Evolutionary conservation across 1,140 invertebrate species (phyloP).

Genomic region (Carcinoscorpius rotundicauda): DNA sequence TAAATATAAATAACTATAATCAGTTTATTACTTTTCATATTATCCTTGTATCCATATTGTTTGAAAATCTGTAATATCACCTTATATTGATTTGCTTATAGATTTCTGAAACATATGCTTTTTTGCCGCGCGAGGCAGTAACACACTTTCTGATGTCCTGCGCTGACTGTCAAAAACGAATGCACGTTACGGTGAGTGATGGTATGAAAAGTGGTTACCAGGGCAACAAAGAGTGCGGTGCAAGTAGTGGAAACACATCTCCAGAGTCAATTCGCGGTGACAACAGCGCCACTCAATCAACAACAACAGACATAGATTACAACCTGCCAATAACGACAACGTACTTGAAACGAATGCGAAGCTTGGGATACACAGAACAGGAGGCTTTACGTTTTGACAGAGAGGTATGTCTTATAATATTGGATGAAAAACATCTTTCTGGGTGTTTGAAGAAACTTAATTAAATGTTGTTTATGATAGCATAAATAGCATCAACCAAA

Average conservation of each 20-base stretch:
- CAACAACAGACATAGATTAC: slow-evolving; percentile 50
- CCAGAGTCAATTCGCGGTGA: neutral
- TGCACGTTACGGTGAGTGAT: slow-evolving; percentile 45
- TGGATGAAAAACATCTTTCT: no score
- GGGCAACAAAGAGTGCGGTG: slow-evolving; percentile 1
- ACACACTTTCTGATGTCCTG: slow-evolving; percentile 86
- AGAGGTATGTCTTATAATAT: slow-evolving; percentile 6
- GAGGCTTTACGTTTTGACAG: slow-evolving; percentile 18
- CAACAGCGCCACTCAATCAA: neutral
- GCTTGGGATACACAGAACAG: slow-evolving; percentile 22
- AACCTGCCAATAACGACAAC: slow-evolving; percentile 72
- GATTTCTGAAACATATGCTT: slow-evolving; percentile 92
- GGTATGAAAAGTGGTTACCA: slow-evolving; percentile 1
- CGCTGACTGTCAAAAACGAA: slow-evolving; percentile 80
- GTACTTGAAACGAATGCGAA: slow-evolving; percentile 54
- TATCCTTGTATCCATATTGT: no score
- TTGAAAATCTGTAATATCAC: no score
- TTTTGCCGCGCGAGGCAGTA: slow-evolving; percentile 85
- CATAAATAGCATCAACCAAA: neutral
- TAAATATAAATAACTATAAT: no score
- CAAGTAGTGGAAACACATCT: neutral
- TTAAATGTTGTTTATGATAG: slow-evolving; percentile 1
- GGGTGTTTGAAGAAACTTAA: neutral
- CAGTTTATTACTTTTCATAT: no score
- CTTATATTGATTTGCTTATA: slow-evolving; percentile 34